Conservation (phyloP, 2,888 invertebrate genomes). For the Drosophila koepferae region DNA sequence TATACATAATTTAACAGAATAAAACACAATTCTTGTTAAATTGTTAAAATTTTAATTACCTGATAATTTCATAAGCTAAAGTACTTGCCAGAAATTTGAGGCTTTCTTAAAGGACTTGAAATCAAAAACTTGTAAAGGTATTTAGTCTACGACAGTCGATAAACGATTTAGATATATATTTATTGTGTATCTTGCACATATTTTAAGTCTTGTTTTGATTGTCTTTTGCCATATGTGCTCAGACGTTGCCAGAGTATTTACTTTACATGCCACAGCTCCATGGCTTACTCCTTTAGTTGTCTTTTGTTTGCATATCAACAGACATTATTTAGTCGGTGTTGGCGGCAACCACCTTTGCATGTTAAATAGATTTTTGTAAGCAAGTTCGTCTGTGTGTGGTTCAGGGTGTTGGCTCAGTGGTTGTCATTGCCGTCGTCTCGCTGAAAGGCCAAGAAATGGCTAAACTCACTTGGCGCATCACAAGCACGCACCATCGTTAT, state of each 20-base stretch:
- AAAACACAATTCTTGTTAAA: not conserved
- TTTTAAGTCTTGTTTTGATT: slow-evolving; percentile 8
- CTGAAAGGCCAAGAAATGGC: slow-evolving; percentile 32
- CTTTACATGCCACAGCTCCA: not conserved
- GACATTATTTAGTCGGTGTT: slow-evolving; percentile 33
- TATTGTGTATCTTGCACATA: slow-evolving; percentile 3
- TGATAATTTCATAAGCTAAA: not conserved
- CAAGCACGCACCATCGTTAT: slow-evolving; percentile 44
- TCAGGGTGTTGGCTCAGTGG: slow-evolving; percentile 14
- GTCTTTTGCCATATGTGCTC: slow-evolving; percentile 33
- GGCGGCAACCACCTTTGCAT: slow-evolving; percentile 56
- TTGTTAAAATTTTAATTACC: too few relatives aligned
- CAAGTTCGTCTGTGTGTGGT: slow-evolving; percentile 18
- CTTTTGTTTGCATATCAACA: slow-evolving; percentile 19
- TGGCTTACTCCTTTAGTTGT: slow-evolving; percentile 9
- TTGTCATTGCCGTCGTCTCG: slow-evolving; percentile 24
- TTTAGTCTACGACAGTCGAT: not conserved
- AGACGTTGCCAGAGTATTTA: slow-evolving; percentile 14
- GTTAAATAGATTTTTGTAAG: slow-evolving; percentile 56
- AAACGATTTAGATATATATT: not conserved
- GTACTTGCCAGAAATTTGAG: not conserved
- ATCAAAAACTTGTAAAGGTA: not conserved
- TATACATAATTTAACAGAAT: too few relatives aligned
- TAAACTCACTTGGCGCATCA: slow-evolving; percentile 36
- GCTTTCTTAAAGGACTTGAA: not conserved